A percentile compares a stretch with the other conserved stretches of the same genome.
These are phyloP conservation scores for Cheilosia pagana DNA, from an alignment of 2,888 invertebrate species.

Conservation along the genomic window DNA sequence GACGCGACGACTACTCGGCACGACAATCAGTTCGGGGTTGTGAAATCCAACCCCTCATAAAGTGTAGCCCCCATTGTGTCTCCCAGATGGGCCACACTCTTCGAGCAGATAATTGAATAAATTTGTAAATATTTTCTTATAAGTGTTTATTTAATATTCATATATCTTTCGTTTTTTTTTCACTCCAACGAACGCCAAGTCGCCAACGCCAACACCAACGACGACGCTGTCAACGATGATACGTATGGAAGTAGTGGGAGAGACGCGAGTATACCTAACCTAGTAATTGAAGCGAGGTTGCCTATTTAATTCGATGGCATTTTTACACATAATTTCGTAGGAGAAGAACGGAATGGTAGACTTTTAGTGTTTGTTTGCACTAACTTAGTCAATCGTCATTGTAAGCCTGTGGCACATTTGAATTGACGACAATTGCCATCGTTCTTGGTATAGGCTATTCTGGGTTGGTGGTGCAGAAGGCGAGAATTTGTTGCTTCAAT, in stretches of 20 bases:
- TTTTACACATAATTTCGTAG: slow-evolving; percentile 60
- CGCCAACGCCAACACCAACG: background rate
- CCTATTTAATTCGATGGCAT: slow-evolving; percentile 55
- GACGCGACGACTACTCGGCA: background rate
- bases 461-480: slow-evolving; percentile 7
- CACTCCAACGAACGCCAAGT: too few species aligned
- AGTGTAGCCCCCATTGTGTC: background rate
- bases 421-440: slow-evolving; percentile 55
- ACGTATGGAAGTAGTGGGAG: background rate
- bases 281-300: slow-evolving; percentile 23
- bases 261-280: background rate
- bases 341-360: slow-evolving; percentile 32
- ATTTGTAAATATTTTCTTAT: slow-evolving; percentile 63
- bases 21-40: background rate
- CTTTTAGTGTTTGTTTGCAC: slow-evolving; percentile 43
- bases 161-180: slow-evolving; percentile 26
- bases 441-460: background rate
- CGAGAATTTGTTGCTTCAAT: slow-evolving; percentile 48
- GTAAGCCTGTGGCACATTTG: slow-evolving; percentile 20
- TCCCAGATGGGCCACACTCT: slow-evolving; percentile 15
- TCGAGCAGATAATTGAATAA: slow-evolving; percentile 66
- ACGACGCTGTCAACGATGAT: background rate
- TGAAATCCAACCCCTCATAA: background rate
- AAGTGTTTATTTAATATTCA: slow-evolving; percentile 66
- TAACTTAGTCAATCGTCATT: slow-evolving; percentile 27